Conservation (phyloP, 2,888 invertebrate genomes). For the Meghimatium bilineatum region DNA sequence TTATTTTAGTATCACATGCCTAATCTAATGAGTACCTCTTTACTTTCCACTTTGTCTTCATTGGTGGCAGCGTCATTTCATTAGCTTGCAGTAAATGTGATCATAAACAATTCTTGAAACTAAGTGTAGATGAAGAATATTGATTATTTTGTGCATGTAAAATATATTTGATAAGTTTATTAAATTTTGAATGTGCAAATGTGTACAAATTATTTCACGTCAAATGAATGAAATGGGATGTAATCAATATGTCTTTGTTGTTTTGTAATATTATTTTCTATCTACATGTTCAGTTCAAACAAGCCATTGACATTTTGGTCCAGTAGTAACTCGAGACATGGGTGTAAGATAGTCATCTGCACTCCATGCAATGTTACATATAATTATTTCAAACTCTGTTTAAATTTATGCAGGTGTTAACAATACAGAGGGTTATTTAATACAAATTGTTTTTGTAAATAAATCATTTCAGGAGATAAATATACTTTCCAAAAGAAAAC, state of each 20-base stretch:
- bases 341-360: not conserved
- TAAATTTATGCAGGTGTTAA: not conserved
- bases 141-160: not conserved
- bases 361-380: too few relatives aligned
- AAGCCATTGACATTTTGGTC: not conserved
- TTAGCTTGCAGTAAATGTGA: not conserved
- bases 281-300: not conserved
- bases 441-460: not conserved
- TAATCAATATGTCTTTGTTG: not conserved
- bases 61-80: not conserved
- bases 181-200: not conserved
- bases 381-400: too few relatives aligned
- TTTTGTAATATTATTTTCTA: not conserved
- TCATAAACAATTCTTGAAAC: not conserved
- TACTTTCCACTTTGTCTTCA: not conserved
- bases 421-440: not conserved
- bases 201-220: not conserved
- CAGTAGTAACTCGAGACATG: not conserved
- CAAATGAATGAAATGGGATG: not conserved
- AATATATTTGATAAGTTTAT: not conserved
- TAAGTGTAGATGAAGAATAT: not conserved
- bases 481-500: too few relatives aligned
- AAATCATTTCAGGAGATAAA: not conserved
- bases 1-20: too few relatives aligned
- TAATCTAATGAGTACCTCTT: not conserved